Evolutionary conservation across 2,113 vertebrate genomes (phyloP).

Genomic region (Pelecanus crispus): DNA sequence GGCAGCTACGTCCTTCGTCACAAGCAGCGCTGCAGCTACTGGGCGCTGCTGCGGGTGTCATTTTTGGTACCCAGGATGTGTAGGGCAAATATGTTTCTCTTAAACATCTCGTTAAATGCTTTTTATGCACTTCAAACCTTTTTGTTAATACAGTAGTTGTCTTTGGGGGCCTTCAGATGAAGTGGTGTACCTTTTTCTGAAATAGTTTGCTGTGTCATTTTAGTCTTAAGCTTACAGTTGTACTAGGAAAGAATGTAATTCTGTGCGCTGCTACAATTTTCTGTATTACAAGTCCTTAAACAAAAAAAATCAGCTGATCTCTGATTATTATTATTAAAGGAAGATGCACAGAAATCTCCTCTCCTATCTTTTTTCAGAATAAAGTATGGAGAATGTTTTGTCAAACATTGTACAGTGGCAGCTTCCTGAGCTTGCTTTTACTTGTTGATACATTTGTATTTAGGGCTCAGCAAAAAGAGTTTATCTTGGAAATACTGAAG

Average conservation of each 20-base stretch:
- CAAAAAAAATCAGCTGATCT: background rate
- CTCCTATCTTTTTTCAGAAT: background rate
- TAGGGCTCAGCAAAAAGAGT: background rate
- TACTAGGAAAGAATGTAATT: background rate
- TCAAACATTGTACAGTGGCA: background rate
- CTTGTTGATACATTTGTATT: background rate
- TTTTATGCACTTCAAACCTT: rapidly evolving
- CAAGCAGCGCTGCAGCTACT: too few relatives aligned
- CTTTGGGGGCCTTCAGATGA: background rate
- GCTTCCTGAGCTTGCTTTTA: background rate
- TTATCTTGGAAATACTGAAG: background rate
- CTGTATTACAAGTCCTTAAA: background rate
- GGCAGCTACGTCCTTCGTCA: background rate
- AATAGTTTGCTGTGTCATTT: background rate
- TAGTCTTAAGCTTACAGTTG: background rate
- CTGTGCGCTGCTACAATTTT: background rate
- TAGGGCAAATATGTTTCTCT: background rate
- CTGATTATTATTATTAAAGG: background rate
- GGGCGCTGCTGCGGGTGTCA: background rate
- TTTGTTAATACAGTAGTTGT: background rate
- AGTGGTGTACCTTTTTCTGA: background rate
- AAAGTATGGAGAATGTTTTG: background rate
- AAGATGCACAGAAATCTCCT: background rate
- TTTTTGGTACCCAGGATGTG: rapidly evolving
- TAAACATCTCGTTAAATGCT: rapidly evolving